Percentiles rank a stretch among this genome's conserved stretches.
phyloP scores from a whole-genome alignment of 2,888 invertebrate species.

The Griposia aprilina region DNA sequence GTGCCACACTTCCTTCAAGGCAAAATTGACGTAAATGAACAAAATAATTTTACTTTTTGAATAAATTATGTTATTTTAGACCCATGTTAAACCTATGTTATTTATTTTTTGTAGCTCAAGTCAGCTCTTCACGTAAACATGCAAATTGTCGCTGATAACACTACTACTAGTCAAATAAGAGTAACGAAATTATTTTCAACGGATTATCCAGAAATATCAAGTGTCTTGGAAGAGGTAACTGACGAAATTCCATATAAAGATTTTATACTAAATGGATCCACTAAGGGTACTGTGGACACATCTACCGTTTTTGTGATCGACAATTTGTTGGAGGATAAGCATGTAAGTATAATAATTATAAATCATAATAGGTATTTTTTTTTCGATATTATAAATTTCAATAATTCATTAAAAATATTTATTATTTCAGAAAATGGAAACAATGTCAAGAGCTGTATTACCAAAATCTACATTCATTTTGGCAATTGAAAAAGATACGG shows the following conservation, averaged over 20 bases:
- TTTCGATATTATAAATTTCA: no score
- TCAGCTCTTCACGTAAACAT: slow-evolving; percentile 72
- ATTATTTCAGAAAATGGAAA: slow-evolving; percentile 74
- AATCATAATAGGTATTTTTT: neutral
- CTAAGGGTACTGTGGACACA: slow-evolving; percentile 21
- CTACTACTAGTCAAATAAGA: slow-evolving; percentile 57
- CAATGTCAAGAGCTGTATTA: slow-evolving; percentile 51
- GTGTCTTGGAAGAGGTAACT: slow-evolving; percentile 54
- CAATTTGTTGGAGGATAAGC: slow-evolving; percentile 70
- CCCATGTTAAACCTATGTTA: no score
- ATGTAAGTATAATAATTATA: slow-evolving; percentile 67
- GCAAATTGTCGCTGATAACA: slow-evolving; percentile 77
- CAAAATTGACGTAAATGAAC: slow-evolving; percentile 36
- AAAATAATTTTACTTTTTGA: neutral
- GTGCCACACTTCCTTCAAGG: slow-evolving; percentile 44
- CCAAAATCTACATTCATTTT: slow-evolving; percentile 46
- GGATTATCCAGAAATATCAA: slow-evolving; percentile 55
- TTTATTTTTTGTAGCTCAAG: slow-evolving; percentile 70
- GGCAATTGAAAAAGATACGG: slow-evolving; percentile 31
- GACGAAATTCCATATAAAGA: slow-evolving; percentile 53
- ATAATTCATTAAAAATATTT: neutral
- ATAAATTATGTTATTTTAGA: neutral
- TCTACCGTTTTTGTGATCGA: slow-evolving; percentile 70
- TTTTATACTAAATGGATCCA: slow-evolving; percentile 27
- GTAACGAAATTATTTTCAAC: slow-evolving; percentile 62